Conservation (phyloP, 2,797 vertebrate genomes). For the Gallirallus australis region DNA sequence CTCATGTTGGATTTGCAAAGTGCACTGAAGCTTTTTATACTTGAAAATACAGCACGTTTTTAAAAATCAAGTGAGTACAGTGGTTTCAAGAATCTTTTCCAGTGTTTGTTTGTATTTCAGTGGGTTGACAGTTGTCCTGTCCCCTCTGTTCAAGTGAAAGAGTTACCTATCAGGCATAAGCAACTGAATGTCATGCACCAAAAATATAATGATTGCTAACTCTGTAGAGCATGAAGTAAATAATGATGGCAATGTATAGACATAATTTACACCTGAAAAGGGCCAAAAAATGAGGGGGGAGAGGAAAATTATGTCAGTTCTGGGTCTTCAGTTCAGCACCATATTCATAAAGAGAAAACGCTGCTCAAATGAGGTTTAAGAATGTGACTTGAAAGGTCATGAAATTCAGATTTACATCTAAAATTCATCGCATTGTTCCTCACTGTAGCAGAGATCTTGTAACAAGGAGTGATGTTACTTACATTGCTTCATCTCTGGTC, state of each 20-base stretch:
- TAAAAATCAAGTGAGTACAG: neutral
- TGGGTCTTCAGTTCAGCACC: neutral
- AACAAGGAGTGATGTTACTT: neutral
- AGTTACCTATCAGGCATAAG: neutral
- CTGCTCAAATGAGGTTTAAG: conserved; percentile 6
- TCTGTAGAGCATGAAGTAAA: neutral
- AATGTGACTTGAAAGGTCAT: conserved; percentile 44
- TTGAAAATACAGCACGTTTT: neutral
- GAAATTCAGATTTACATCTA: conserved; percentile 54
- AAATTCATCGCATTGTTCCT: conserved; percentile 27
- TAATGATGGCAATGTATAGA: neutral
- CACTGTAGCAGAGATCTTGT: neutral
- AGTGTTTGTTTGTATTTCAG: conserved; percentile 6
- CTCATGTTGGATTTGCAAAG: neutral
- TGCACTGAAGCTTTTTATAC: neutral
- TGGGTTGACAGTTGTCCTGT: neutral
- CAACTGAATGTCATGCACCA: neutral
- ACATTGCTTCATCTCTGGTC: accelerated
- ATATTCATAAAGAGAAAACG: neutral
- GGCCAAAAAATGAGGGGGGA: neutral
- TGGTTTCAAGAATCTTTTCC: neutral
- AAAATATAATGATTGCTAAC: neutral
- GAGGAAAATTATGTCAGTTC: neutral
- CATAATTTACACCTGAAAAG: conserved; percentile 29
- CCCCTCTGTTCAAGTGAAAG: neutral